Conservation (phyloP, 2,797 vertebrate species). For the Poecilia picta region DNA sequence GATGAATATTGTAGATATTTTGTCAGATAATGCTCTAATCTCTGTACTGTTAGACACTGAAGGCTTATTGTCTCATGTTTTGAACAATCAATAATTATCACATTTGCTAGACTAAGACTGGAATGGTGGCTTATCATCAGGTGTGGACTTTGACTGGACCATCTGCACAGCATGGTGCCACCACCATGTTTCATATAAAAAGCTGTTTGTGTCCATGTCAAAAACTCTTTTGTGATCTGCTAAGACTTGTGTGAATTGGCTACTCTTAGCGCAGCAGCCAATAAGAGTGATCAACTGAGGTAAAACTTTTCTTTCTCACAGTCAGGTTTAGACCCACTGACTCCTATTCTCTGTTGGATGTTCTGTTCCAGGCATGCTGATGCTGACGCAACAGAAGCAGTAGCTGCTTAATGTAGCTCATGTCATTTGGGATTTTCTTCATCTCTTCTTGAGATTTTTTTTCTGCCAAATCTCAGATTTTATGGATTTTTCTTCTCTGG, state of each 20-base stretch:
- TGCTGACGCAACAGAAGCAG: constrained; percentile 18
- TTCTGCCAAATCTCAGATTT: not conserved
- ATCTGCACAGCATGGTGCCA: not conserved
- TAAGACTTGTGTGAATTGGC: not conserved
- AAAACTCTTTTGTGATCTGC: not conserved
- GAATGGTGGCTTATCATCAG: not conserved
- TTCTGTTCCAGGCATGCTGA: constrained; percentile 47
- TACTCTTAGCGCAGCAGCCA: not conserved
- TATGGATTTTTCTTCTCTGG: not conserved
- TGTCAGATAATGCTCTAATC: not conserved
- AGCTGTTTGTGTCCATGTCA: not conserved
- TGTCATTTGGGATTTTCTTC: not conserved
- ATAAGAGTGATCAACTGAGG: not conserved
- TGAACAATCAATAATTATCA: not conserved
- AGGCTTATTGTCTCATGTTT: not conserved
- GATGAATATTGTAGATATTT: not conserved
- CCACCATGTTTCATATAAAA: not conserved
- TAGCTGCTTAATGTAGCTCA: constrained; percentile 24
- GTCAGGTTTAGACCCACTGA: not conserved
- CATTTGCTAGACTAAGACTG: not conserved
- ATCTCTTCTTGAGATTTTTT: not conserved
- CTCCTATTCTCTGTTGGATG: not conserved
- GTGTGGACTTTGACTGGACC: not conserved
- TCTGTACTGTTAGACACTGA: not conserved
- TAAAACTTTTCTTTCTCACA: not conserved